Percentiles rank a stretch among this genome's conserved stretches.
Conservation (phyloP, 2,888 invertebrate species). For the Campoplex capitator region DNA sequence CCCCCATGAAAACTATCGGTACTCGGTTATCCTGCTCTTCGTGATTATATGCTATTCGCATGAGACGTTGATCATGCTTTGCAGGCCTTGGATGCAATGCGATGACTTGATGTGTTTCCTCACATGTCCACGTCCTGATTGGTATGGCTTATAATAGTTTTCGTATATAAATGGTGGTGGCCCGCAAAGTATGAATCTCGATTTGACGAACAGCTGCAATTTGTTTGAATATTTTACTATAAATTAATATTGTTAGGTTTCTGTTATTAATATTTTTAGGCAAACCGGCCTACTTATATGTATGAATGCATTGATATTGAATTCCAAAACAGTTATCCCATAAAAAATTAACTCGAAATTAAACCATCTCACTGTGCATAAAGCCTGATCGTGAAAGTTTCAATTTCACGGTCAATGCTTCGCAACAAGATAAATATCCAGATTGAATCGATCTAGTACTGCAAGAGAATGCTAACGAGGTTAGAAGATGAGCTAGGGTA, state of each 20-base stretch:
- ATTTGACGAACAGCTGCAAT: background rate
- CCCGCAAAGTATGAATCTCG: background rate
- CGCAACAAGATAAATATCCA: constrained; percentile 37
- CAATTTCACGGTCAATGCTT: constrained; percentile 41
- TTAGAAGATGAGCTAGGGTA: constrained; percentile 26
- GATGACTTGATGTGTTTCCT: constrained; percentile 29
- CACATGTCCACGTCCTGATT: background rate
- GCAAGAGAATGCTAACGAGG: constrained; percentile 29
- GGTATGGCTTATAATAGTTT: background rate
- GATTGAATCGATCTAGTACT: constrained; percentile 32
- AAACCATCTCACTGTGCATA: background rate
- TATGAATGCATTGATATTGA: background rate
- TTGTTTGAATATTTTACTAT: background rate
- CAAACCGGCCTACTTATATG: background rate
- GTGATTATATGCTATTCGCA: constrained; percentile 47
- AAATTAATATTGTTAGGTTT: no score
- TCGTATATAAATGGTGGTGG: background rate
- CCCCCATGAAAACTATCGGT: constrained; percentile 66
- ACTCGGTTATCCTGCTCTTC: constrained; percentile 55
- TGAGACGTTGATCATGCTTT: constrained; percentile 36
- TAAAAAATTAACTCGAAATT: background rate
- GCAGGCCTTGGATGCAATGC: constrained; percentile 3
- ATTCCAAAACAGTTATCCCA: background rate
- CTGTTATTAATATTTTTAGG: no score
- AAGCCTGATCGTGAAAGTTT: constrained; percentile 25